Percentiles rank a stretch among this genome's conserved stretches.
Evolutionary conservation across 1,140 invertebrate species (phyloP).

Genomic region (Bombus fervidus): DNA sequence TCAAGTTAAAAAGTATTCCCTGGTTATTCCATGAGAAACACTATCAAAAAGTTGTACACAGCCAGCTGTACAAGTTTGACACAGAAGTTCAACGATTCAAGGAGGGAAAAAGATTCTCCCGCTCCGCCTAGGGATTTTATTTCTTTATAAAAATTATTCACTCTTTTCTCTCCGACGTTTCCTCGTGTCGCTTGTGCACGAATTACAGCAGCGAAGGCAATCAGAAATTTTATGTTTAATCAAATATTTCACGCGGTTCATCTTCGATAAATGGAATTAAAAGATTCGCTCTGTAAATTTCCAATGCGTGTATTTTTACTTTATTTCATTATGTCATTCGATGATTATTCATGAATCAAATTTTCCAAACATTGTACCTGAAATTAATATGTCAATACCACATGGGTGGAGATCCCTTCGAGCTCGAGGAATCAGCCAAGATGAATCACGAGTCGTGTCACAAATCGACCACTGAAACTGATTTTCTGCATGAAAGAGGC

Average conservation of each 20-base stretch:
- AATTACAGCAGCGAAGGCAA: neutral
- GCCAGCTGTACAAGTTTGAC: too few species aligned
- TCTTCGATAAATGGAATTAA: conserved; percentile 4
- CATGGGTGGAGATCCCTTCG: neutral
- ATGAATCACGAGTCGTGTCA: too few species aligned
- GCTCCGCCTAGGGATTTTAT: neutral
- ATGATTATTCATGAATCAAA: too few species aligned
- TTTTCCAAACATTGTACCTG: neutral
- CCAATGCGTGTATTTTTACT: too few species aligned
- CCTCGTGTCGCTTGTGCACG: neutral
- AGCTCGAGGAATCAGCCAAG: too few species aligned
- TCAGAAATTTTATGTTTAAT: conserved; percentile 26
- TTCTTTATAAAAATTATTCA: conserved; percentile 34
- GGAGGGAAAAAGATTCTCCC: neutral
- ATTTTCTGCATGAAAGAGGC: neutral
- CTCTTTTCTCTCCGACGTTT: neutral
- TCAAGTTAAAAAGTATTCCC: neutral
- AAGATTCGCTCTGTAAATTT: neutral
- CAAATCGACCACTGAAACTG: neutral
- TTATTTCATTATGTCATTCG: too few species aligned
- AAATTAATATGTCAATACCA: neutral
- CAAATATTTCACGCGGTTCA: conserved; percentile 3
- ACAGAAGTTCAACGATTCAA: neutral
- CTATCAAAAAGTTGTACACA: too few species aligned
- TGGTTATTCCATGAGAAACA: neutral